Evolutionary conservation across 92 coral and sea anemone species (phyloP), one percentile per base, ranked within the genome.

Genomic region (Metridium senile): DNA sequence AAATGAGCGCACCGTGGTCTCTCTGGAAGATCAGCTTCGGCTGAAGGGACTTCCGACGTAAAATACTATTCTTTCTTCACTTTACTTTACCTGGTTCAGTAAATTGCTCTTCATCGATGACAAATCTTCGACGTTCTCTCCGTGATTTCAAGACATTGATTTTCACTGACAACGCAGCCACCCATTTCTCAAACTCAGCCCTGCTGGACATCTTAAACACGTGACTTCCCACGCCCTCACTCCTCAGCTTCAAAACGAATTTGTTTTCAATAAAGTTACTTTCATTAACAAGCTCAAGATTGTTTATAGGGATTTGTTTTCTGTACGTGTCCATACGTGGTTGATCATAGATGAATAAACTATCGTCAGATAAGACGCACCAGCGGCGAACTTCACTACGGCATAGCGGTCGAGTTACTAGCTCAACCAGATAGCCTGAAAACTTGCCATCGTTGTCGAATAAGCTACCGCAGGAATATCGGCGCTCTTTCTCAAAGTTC

Each of bases 371-470:
- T 25, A 93, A 81, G 0, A 89, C 93, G 39, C 99, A 96, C 99
- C 99, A 96, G 2, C 97, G 80, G 0, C 98, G 88, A 56, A 96
- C 98, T 69, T 93, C 93, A 68, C 97, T 96, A 43, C 86, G 88
- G 61, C 93, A 96, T 25, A 89, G 72, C 23, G 87, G 88, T 26
- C 75, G 78, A 16, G 77, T 77, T 11, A 79, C 81, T 1, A 91
- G 79, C 72, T 96, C 99, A 71, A 93, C 91, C 1, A 96, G 93
- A 79, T 87, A 86, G 22, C 99, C 94, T 7, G 92, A 82, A 76
- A 81, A 96, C 68, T 88, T 92, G 19, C 99, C 99, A 22, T 87
- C 97, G 58, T 88, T 89, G 72, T 93, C 97, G 75, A 91, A 93
- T 28, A 96, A 72, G 53, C 89, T 89, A 9, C 97, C 97, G 58